phyloP scores from a whole-genome alignment of 2,888 invertebrate species.

The Thymelicus sylvestris region DNA sequence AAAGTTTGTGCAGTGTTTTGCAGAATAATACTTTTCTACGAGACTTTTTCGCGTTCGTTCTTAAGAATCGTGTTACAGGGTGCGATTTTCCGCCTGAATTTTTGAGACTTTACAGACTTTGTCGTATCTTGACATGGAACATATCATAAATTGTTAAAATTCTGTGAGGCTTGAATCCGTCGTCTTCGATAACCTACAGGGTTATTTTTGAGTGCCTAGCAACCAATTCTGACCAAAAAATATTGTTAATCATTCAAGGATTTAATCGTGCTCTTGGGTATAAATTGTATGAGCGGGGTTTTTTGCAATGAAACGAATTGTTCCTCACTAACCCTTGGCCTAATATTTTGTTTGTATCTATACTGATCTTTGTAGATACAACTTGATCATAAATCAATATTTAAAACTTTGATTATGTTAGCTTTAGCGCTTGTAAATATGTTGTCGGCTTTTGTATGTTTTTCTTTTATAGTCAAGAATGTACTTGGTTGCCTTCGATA shows the following conservation, averaged over 20 bases:
- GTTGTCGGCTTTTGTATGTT: conserved; percentile 21
- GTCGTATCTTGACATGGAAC: conserved; percentile 54
- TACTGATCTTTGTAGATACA: neutral
- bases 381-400: conserved; percentile 4
- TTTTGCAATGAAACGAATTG: conserved; percentile 12
- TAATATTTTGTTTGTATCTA: neutral
- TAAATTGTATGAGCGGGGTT: neutral
- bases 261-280: neutral
- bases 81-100: conserved; percentile 58
- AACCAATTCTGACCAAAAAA: conserved; percentile 20
- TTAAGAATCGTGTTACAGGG: conserved; percentile 51
- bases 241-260: conserved; percentile 26
- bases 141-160: conserved; percentile 62
- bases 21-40: conserved; percentile 28
- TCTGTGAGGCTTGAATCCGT: conserved; percentile 48
- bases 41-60: conserved; percentile 28
- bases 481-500: conserved; percentile 61
- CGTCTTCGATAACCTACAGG: conserved; percentile 39
- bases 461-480: conserved; percentile 53
- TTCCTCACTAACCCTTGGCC: conserved; percentile 3
- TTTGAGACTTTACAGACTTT: conserved; percentile 51
- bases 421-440: conserved; percentile 44
- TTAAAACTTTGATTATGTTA: conserved; percentile 20
- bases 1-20: neutral
- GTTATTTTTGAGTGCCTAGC: conserved; percentile 34